Base-by-base conservation (phyloP, 2,888 invertebrate species). In the Thereva nobilitata region DNA sequence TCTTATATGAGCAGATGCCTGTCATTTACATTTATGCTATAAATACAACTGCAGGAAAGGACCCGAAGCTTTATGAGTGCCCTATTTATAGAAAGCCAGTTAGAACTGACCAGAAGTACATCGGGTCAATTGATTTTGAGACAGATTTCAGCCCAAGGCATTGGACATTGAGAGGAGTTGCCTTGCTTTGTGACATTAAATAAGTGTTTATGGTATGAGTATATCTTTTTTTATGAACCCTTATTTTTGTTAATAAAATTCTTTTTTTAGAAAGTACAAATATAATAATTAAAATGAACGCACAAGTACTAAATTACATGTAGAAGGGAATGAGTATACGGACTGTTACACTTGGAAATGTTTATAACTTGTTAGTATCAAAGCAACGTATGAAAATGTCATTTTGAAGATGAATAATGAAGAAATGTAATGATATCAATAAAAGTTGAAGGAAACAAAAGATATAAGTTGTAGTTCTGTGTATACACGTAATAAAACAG, bases 31-130 rank as follows among this genome's bases (percentile, higher is more conserved):
- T 97, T 73, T 96, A 93, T 76, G 95, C 97, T 1, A 94, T 95
- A 74, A 94, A 95, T 80, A 94, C 94, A 1, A 95, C 95, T 5
- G 90, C 95, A 12, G 94, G 94, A 9, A 95, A 95, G 80, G 92
- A 94, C 81, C 92, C 93, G 0, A 89, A 91, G 73, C 83, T 95
- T 6, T 97, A 97, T 79, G 96, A 97, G 78, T 97, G 97, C 76
- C 97, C 97, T 0, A 96, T 97, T 72, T 97, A 97, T 80, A 87
- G 96, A 73, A 97, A 97, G 77, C 96, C 96, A 0, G 92, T 93
- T 75, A 85, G 97, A 71, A 97, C 97, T 0, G 97, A 97, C 82
- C 87, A 90, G 64, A 97, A 96, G 78, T 97, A 97, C 82, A 95
- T 97, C 57, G 94, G 95, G 1, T 95, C 95, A 1, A 93, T 95